A percentile compares a stretch with the other conserved stretches of the same genome.
phyloP scores from a whole-genome alignment of 2,113 vertebrate genomes.

The Apaloderma vittatum region DNA sequence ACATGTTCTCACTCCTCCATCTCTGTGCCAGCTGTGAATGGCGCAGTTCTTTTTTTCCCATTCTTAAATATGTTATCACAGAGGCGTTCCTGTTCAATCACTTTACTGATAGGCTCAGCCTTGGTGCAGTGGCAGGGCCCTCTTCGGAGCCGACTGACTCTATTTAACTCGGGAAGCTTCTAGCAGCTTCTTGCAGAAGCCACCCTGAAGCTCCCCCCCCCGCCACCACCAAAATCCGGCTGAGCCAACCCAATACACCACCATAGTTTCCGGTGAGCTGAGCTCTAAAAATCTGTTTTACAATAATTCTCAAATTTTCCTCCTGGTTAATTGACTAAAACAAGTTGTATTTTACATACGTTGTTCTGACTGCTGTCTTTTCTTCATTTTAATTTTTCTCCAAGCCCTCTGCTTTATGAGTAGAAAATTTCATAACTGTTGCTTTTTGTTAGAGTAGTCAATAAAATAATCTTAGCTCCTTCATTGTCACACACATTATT shows the following conservation, averaged over 20 bases:
- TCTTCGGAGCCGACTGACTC: too few relatives aligned
- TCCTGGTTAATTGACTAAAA: background rate
- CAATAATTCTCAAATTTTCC: background rate
- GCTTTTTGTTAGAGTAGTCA: background rate
- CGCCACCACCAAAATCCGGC: too few relatives aligned
- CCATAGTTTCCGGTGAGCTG: background rate
- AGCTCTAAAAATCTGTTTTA: background rate
- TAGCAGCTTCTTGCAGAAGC: too few relatives aligned
- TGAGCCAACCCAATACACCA: background rate
- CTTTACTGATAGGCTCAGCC: too few relatives aligned
- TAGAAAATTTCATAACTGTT: background rate
- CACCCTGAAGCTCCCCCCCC: too few relatives aligned
- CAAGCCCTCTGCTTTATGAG: background rate
- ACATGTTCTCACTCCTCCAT: too few relatives aligned
- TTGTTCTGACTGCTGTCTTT: background rate
- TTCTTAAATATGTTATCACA: too few relatives aligned
- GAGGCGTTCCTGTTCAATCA: too few relatives aligned
- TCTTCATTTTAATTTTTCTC: background rate
- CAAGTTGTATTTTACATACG: background rate
- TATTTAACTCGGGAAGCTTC: too few relatives aligned
- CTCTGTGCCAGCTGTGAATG: too few relatives aligned
- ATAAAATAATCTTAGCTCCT: background rate
- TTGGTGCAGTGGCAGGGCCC: too few relatives aligned
- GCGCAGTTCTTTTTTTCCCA: too few relatives aligned
- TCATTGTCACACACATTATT: background rate